Evolutionary conservation across 2,888 invertebrate genomes (phyloP).

Genomic region (Pseudeuparius sepicola): DNA sequence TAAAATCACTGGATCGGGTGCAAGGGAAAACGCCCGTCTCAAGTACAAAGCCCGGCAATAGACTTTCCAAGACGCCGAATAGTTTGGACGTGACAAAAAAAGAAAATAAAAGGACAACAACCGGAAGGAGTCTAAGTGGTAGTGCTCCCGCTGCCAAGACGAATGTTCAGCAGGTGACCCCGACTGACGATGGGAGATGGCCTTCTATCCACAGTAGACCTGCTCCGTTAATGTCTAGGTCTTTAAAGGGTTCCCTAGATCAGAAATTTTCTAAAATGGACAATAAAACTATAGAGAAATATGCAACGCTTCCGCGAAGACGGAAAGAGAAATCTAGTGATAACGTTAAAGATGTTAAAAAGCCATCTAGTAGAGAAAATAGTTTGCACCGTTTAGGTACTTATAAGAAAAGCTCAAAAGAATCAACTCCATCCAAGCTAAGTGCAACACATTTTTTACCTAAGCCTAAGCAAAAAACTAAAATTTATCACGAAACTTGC

Average conservation of each 20-base stretch:
- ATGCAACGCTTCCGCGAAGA: constrained; percentile 68
- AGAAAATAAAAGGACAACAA: constrained; percentile 19
- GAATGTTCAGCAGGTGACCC: constrained; percentile 45
- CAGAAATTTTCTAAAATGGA: constrained; percentile 34
- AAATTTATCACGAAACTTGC: constrained; percentile 71
- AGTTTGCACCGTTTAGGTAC: constrained; percentile 19
- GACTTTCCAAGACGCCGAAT: constrained; percentile 29
- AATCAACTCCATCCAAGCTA: constrained; percentile 22
- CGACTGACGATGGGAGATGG: constrained; percentile 62
- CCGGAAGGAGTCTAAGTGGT: constrained; percentile 6
- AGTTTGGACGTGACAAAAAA: constrained; percentile 27
- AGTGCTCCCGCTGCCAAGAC: no score
- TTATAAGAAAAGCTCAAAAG: constrained; percentile 21
- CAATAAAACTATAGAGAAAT: constrained; percentile 55
- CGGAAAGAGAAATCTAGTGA: constrained; percentile 53
- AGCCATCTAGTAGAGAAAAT: constrained; percentile 24
- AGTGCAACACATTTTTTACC: constrained; percentile 36
- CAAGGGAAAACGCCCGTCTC: constrained; percentile 19
- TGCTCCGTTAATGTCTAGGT: constrained; percentile 35
- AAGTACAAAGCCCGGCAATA: constrained; percentile 19
- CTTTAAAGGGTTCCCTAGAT: constrained; percentile 32
- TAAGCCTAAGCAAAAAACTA: constrained; percentile 43
- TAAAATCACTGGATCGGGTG: constrained; percentile 39
- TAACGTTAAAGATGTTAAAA: constrained; percentile 22
- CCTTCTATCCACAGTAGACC: constrained; percentile 44